These are phyloP conservation scores for Cynoglossus semilaevis DNA, from an alignment of 2,113 vertebrate species.

Conservation along the genomic window DNA sequence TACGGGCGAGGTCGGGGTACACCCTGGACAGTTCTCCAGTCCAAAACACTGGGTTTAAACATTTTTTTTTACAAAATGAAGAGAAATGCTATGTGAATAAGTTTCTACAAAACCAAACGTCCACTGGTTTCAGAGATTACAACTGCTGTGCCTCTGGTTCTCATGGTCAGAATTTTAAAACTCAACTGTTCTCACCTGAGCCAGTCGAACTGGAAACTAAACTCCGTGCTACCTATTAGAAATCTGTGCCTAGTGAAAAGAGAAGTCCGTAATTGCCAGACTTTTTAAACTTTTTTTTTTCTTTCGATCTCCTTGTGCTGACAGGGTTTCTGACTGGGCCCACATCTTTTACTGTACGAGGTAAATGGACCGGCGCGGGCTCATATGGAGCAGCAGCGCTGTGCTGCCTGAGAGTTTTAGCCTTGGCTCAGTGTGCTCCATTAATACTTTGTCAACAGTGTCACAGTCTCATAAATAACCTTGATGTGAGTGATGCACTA, in stretches of 20 bases:
- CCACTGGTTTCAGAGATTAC: too few species aligned
- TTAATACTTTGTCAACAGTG: constrained; percentile 36
- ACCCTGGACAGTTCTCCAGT: too few species aligned
- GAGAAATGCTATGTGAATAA: too few species aligned
- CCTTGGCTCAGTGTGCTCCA: constrained; percentile 26
- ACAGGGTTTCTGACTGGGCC: constrained; percentile 9
- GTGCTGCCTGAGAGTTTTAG: constrained; percentile 11
- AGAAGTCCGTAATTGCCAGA: constrained; percentile 13
- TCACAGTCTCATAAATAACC: constrained; percentile 20
- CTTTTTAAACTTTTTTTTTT: constrained; percentile 5
- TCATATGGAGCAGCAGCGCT: constrained; percentile 18
- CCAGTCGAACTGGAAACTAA: background rate
- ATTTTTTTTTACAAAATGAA: background rate
- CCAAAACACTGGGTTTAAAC: too few species aligned
- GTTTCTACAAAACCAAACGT: too few species aligned
- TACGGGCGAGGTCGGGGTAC: too few species aligned
- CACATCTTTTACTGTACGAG: constrained; percentile 7
- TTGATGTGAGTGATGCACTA: background rate
- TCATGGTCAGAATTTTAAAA: background rate
- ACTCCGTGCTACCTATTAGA: background rate
- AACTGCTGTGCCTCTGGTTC: too few species aligned
- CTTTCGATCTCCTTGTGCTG: constrained; percentile 20
- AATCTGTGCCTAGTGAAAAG: background rate
- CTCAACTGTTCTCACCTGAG: background rate
- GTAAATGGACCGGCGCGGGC: constrained; percentile 31